These are phyloP conservation scores for Neostethus bicornis DNA, from an alignment of 2,797 vertebrate genomes.

Conservation along the genomic window DNA sequence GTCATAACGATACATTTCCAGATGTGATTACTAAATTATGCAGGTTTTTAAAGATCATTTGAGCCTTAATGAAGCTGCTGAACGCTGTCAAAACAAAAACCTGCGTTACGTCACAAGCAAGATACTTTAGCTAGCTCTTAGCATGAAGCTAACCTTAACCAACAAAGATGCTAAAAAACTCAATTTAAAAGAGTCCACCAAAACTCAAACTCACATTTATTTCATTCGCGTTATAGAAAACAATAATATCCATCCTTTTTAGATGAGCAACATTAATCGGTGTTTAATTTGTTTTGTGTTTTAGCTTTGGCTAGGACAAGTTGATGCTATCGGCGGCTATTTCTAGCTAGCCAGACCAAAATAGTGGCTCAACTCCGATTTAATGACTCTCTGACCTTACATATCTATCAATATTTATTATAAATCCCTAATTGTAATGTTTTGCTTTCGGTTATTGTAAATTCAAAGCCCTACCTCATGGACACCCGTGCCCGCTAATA, in stretches of 20 bases:
- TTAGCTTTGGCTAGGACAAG: slow-evolving; percentile 54
- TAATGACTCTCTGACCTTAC: background rate
- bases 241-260: background rate
- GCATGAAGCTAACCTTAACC: slow-evolving; percentile 50
- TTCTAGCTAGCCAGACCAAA: slow-evolving; percentile 63
- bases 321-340: slow-evolving; percentile 57
- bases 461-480: slow-evolving; percentile 51
- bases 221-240: slow-evolving; percentile 4
- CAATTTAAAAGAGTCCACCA: background rate
- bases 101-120: slow-evolving; percentile 72
- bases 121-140: slow-evolving; percentile 67
- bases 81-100: slow-evolving; percentile 78
- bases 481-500: slow-evolving; percentile 73
- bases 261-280: background rate
- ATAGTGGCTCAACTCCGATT: slow-evolving; percentile 38
- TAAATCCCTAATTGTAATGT: background rate
- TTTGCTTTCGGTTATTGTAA: slow-evolving; percentile 16
- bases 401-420: background rate
- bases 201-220: background rate
- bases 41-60: background rate
- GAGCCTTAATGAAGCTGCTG: slow-evolving; percentile 20
- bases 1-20: background rate
- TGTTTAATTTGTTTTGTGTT: slow-evolving; percentile 34
- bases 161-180: slow-evolving; percentile 45
- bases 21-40: background rate